Percentiles rank a stretch among this genome's conserved stretches.
Conservation (phyloP, 2,797 vertebrate species). For the Adelosebastes latens region DNA sequence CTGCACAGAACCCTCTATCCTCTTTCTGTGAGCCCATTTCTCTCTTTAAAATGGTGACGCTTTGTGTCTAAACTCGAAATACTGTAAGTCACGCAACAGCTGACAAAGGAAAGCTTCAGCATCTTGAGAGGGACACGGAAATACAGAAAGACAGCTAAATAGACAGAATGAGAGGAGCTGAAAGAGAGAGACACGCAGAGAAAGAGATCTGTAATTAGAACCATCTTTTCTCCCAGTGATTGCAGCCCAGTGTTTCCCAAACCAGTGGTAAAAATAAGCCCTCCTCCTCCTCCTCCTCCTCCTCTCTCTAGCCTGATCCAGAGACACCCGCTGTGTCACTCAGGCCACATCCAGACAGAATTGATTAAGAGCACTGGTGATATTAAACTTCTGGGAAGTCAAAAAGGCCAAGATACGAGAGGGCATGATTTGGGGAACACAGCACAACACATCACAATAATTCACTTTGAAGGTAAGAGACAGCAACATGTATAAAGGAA, state of each 20-base stretch:
- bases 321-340: slow-evolving; percentile 84
- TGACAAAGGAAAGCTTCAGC: not conserved
- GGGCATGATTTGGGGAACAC: slow-evolving; percentile 44
- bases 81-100: not conserved
- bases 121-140: slow-evolving; percentile 2
- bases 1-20: slow-evolving; percentile 13
- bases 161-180: slow-evolving; percentile 15
- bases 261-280: slow-evolving; percentile 80
- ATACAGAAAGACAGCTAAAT: slow-evolving; percentile 3
- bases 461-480: slow-evolving; percentile 18
- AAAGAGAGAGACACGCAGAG: slow-evolving; percentile 12
- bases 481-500: not conserved
- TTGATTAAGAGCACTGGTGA: slow-evolving; percentile 76
- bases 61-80: slow-evolving; percentile 4
- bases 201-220: slow-evolving; percentile 85
- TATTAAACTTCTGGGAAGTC: slow-evolving; percentile 70
- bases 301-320: slow-evolving; percentile 69
- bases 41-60: not conserved
- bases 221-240: slow-evolving; percentile 79
- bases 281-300: slow-evolving; percentile 41
- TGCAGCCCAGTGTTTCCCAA: slow-evolving; percentile 75
- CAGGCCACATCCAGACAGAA: slow-evolving; percentile 81
- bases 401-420: slow-evolving; percentile 72
- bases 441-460: slow-evolving; percentile 24
- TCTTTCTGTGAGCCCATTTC: slow-evolving; percentile 11